Base-by-base conservation (phyloP, 2,797 vertebrate genomes). In the Propithecus perrieri region DNA sequence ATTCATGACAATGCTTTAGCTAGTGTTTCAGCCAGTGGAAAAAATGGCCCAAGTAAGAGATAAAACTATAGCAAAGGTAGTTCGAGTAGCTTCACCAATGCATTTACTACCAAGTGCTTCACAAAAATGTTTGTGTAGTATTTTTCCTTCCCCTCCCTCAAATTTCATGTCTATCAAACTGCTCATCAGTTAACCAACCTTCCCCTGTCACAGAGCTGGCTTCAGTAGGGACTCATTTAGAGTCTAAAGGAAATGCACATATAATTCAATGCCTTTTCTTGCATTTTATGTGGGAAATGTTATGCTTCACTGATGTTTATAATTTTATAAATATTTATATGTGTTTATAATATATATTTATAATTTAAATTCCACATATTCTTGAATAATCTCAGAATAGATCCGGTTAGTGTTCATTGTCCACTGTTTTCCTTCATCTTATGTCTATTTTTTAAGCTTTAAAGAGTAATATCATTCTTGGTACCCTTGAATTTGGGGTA, bases 371-470 rank as follows among this genome's bases (percentile, higher is more conserved):
- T 79, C 13, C 8, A 53, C 11, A 83, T 5, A 69, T 86, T 94
- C 53, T 81, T 81, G 17, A 46, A 96, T 86, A 89, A 83, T 89
- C 55, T 89, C 33, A 63, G 55, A n/a, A 79, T 55, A 87, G 43
- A 95, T 50, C 4, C 43, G 38, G 78, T 88, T 78, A 79, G 67
- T 91, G 59, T 81, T 50, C 53, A 43, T 59, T 18, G 61, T 74
- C 24, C 43, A 20, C 41, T 48, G 79, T 85, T 92, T 59, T 35
- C 13, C 20, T 79, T 76, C 4, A 76, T 67, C 26, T 67, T 48
- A 22, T 65, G 91, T n/a, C 28, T 93, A 53, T 33, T 26, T 76
- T 95, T 74, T 43, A 76, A 85, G 38, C n/a, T 57, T 81, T 50
- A 41, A n/a, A 69, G 46, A 33, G 20, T 92, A 94, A 13, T 4